Conservation (phyloP, 2,797 vertebrate genomes). For the Gallinago stenura region DNA sequence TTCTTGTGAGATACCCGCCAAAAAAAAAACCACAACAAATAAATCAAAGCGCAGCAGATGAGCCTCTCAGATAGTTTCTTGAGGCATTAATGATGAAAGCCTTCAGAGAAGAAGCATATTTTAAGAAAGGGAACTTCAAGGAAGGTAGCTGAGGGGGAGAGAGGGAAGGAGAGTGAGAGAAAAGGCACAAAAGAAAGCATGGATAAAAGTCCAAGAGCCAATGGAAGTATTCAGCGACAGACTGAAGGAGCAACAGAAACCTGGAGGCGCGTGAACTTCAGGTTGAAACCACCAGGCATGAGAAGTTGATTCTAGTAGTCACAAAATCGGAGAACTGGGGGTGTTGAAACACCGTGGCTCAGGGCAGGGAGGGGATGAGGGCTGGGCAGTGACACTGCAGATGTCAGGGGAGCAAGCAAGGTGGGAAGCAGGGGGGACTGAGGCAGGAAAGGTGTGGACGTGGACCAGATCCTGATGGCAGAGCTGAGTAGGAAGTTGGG, state of each 20-base stretch:
- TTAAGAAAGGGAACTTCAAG: constrained; percentile 63
- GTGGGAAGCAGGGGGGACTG: neutral
- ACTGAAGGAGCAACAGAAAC: neutral
- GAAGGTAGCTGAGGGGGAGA: constrained; percentile 14
- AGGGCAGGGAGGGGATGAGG: neutral
- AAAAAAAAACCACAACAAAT: constrained; percentile 1
- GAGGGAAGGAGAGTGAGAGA: neutral
- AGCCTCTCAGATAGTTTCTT: constrained; percentile 46
- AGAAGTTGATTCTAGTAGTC: neutral
- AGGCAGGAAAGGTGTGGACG: neutral
- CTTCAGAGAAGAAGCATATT: constrained; percentile 43
- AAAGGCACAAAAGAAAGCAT: constrained; percentile 13
- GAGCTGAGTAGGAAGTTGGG: neutral
- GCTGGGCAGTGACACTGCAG: neutral
- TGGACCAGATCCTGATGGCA: neutral
- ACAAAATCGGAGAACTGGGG: neutral
- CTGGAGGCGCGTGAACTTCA: neutral
- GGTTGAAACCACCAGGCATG: neutral
- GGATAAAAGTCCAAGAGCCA: neutral
- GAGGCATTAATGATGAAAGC: constrained; percentile 67
- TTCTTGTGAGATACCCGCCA: constrained; percentile 35
- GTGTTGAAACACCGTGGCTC: fast-evolving
- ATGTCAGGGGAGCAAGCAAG: neutral
- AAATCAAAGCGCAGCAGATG: constrained; percentile 64
- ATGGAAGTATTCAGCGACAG: neutral